Conservation (phyloP, 2,113 vertebrate species). For the Cyrtonyx montezumae region DNA sequence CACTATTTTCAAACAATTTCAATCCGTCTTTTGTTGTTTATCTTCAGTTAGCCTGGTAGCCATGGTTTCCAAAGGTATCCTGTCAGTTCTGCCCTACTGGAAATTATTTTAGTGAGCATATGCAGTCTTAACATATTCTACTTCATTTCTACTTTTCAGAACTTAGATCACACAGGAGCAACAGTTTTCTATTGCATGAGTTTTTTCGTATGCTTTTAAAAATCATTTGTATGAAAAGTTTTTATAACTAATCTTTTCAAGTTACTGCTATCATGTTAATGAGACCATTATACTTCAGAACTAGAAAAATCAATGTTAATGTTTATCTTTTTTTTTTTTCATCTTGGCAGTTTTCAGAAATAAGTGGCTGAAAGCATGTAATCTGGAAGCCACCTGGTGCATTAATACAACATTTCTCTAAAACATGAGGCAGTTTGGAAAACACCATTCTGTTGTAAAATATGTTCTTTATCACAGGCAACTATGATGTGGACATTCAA, state of each 20-base stretch:
- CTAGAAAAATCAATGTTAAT: background rate
- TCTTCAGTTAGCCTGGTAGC: background rate
- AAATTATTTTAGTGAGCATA: background rate
- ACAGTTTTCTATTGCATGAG: background rate
- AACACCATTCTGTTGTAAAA: background rate
- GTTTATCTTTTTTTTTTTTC: background rate
- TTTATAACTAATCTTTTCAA: constrained; percentile 7
- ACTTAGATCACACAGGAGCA: background rate
- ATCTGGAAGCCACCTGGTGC: background rate
- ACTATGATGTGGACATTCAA: background rate
- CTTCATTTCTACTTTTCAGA: background rate
- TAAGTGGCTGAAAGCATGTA: background rate
- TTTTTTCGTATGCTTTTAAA: background rate
- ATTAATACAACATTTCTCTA: background rate
- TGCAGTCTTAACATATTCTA: background rate
- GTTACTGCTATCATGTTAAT: background rate
- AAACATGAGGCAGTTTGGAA: background rate
- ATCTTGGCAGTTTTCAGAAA: background rate
- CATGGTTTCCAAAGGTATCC: constrained; percentile 1
- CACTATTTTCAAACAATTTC: background rate
- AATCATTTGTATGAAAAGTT: background rate
- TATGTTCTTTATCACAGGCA: background rate
- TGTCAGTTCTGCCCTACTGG: background rate
- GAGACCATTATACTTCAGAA: background rate
- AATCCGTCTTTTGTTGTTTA: background rate